A percentile compares a stretch with the other conserved stretches of the same genome.
These are phyloP conservation scores for Acrobasis consociella DNA, from an alignment of 2,888 invertebrate species.

Conservation along the genomic window DNA sequence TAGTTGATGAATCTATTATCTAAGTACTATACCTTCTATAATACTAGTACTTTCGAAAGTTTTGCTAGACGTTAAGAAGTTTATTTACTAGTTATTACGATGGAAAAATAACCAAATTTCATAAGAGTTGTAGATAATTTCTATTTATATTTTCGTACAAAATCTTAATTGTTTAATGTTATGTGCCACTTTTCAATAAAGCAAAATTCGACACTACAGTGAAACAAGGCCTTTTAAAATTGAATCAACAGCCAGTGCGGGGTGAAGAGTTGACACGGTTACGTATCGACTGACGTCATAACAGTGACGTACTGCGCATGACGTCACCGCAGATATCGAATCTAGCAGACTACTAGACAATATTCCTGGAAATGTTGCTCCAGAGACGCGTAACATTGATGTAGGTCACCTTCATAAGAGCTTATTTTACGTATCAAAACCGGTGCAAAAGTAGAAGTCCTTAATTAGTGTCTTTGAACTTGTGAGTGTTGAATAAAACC, in stretches of 20 bases:
- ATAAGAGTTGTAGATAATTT: too few species aligned
- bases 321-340: conserved; percentile 21
- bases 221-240: not conserved
- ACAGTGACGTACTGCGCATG: conserved; percentile 24
- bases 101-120: too few species aligned
- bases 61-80: too few species aligned
- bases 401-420: conserved; percentile 1
- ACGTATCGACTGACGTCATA: conserved; percentile 26
- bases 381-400: conserved; percentile 6
- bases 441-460: not conserved
- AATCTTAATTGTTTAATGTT: not conserved
- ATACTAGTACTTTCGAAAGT: too few species aligned
- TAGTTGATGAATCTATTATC: too few species aligned
- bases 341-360: conserved; percentile 3
- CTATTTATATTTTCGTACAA: too few species aligned
- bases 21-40: too few species aligned
- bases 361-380: conserved; percentile 9
- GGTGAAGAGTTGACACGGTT: conserved; percentile 15
- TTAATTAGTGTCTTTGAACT: not conserved
- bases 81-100: too few species aligned
- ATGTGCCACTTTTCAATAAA: not conserved
- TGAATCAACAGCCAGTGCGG: not conserved
- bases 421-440: too few species aligned
- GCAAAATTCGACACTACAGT: not conserved
- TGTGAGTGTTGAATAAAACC: too few species aligned